These are phyloP conservation scores for Pongo abelii DNA, from an alignment of 2,113 vertebrate species.

Conservation along the genomic window DNA sequence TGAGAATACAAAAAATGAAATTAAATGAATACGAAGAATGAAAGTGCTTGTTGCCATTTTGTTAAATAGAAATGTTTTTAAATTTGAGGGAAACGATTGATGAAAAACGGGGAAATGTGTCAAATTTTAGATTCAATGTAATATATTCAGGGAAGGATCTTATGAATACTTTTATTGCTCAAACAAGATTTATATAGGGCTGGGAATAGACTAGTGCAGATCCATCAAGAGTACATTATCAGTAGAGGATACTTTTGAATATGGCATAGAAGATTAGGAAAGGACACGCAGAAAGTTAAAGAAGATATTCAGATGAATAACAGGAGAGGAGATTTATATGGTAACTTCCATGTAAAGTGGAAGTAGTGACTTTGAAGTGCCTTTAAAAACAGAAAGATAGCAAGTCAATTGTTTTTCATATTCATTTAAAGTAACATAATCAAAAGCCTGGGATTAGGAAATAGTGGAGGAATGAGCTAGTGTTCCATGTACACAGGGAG, in stretches of 20 bases:
- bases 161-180: constrained; percentile 61
- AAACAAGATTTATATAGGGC: constrained; percentile 72
- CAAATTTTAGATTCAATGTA: constrained; percentile 57
- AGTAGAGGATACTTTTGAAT: constrained; percentile 41
- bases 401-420: constrained; percentile 21
- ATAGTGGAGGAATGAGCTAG: background rate
- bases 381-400: constrained; percentile 57
- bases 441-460: background rate
- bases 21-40: background rate
- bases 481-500: rapidly evolving
- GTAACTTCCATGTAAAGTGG: background rate
- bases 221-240: constrained; percentile 75
- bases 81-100: constrained; percentile 45
- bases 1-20: background rate
- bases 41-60: constrained; percentile 48
- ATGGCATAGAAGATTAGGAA: constrained; percentile 59
- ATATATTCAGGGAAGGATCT: constrained; percentile 65
- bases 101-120: constrained; percentile 46
- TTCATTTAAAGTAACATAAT: constrained; percentile 20
- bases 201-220: constrained; percentile 58
- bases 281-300: constrained; percentile 61
- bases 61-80: constrained; percentile 47
- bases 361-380: constrained; percentile 59
- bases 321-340: constrained; percentile 30
- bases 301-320: constrained; percentile 63